These are phyloP conservation scores for Crax fasciolata DNA, from an alignment of 2,797 vertebrate species.

Conservation along the genomic window DNA sequence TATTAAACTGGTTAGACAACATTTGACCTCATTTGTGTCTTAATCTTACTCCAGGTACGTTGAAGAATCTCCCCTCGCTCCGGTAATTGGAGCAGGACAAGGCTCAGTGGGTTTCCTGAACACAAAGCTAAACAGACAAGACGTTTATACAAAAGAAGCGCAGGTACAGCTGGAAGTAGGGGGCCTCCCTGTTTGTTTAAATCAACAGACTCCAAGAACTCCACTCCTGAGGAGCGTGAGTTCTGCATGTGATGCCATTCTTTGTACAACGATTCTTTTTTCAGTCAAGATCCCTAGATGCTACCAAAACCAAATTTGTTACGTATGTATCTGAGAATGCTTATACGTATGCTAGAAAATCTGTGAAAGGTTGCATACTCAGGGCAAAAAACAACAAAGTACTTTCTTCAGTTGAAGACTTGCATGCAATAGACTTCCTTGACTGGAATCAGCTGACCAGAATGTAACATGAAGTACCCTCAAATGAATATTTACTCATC, in stretches of 20 bases:
- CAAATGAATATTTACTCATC: not conserved
- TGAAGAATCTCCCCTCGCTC: too few species aligned
- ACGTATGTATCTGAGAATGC: not conserved
- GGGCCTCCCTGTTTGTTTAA: too few species aligned
- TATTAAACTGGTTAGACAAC: too few species aligned
- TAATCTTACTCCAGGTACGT: too few species aligned
- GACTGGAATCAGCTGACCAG: not conserved
- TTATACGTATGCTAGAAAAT: not conserved
- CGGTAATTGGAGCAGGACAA: too few species aligned
- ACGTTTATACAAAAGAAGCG: too few species aligned
- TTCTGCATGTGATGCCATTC: not conserved
- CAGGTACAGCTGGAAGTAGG: too few species aligned
- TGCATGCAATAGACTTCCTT: not conserved
- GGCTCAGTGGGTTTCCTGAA: too few species aligned
- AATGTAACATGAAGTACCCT: not conserved
- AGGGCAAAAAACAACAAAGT: not conserved
- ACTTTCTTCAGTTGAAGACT: not conserved
- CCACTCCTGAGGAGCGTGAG: not conserved
- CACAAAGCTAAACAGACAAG: too few species aligned
- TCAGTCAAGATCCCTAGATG: not conserved
- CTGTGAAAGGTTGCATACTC: not conserved
- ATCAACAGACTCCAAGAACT: too few species aligned
- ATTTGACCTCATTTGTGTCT: too few species aligned
- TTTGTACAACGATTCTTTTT: accelerated
- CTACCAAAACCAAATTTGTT: not conserved